These are phyloP conservation scores for Platynereis dumerilii DNA, from an alignment of 2,888 invertebrate species.

Conservation along the genomic window DNA sequence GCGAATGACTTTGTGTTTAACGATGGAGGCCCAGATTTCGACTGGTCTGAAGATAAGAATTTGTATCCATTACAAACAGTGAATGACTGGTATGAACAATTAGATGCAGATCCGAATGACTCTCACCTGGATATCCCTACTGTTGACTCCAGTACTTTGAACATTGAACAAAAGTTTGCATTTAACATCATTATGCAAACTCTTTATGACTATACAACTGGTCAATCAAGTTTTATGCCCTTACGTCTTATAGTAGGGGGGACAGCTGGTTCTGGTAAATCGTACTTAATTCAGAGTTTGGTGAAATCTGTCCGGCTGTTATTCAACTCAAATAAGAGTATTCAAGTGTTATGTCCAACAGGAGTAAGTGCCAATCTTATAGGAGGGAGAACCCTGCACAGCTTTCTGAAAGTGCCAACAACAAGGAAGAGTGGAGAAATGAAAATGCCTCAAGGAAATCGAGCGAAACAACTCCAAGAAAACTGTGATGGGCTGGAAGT, in stretches of 20 bases:
- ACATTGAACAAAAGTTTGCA: too few species aligned
- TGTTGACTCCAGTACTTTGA: constrained; percentile 30
- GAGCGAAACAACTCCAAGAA: constrained; percentile 4
- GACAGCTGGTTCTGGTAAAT: too few species aligned
- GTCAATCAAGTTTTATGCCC: too few species aligned
- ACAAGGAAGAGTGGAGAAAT: neutral
- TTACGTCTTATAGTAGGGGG: too few species aligned
- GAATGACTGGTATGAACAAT: constrained; percentile 21
- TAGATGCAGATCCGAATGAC: constrained; percentile 10
- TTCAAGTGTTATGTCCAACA: too few species aligned
- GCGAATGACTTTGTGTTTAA: constrained; percentile 34
- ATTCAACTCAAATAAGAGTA: too few species aligned
- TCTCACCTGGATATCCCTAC: constrained; percentile 27
- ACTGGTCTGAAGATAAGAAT: constrained; percentile 20
- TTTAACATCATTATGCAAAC: too few species aligned
- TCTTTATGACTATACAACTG: too few species aligned
- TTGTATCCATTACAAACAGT: constrained; percentile 30
- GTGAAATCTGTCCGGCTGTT: too few species aligned
- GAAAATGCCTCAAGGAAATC: neutral
- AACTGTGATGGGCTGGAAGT: constrained; percentile 11
- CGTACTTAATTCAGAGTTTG: too few species aligned
- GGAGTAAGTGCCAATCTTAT: constrained; percentile 15
- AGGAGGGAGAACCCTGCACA: constrained; percentile 10
- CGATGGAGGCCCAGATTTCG: constrained; percentile 39
- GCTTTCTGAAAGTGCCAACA: constrained; percentile 12